phyloP scores from a whole-genome alignment of 2,797 vertebrate species.

The Pipistrellus kuhlii region DNA sequence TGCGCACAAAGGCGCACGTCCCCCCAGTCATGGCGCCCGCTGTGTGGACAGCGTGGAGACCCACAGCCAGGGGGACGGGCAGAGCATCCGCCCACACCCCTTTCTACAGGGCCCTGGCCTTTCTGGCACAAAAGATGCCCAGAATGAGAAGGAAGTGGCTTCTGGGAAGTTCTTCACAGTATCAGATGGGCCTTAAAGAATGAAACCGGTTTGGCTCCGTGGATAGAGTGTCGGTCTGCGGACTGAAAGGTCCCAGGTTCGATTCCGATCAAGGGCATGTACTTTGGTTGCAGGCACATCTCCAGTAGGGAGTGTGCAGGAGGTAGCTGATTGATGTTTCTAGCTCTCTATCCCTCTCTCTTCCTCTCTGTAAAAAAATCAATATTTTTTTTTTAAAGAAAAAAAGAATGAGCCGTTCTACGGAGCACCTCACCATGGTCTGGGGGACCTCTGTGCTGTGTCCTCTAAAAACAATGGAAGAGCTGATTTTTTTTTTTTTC shows the following conservation, averaged over 20 bases:
- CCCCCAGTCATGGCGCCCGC: neutral
- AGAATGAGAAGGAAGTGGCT: neutral
- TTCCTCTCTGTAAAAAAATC: no score
- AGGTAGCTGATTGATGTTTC: no score
- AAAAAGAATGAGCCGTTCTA: neutral
- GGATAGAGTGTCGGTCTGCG: no score
- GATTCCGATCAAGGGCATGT: no score
- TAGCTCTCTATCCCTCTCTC: no score
- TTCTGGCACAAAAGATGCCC: neutral
- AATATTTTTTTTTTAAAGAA: no score
- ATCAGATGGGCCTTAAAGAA: neutral
- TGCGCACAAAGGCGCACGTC: accelerated
- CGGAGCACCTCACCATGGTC: neutral
- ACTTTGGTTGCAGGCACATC: no score
- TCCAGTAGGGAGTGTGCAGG: no score
- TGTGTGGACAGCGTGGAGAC: neutral
- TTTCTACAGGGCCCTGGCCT: neutral
- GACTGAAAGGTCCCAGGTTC: no score
- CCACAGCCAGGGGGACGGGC: accelerated
- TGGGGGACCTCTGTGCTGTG: neutral
- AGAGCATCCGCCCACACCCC: accelerated
- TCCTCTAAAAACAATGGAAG: neutral
- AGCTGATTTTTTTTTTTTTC: neutral
- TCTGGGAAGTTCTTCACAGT: neutral
- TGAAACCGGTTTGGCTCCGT: neutral